A percentile compares a stretch with the other conserved stretches of the same genome.
Conservation (phyloP, 2,888 invertebrate genomes). For the Aphodius granarius region DNA sequence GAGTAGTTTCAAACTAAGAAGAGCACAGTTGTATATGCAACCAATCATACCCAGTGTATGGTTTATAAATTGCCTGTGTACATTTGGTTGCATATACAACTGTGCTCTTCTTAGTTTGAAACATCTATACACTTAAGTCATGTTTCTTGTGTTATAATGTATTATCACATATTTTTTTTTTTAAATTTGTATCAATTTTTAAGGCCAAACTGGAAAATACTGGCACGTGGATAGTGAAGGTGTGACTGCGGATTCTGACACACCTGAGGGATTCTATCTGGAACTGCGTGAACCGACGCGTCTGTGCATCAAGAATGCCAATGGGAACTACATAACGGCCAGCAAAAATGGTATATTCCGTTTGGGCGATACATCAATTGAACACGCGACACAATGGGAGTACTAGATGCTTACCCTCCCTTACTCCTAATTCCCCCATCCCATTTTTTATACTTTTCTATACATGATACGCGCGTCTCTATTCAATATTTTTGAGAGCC, state of each 20-base stretch:
- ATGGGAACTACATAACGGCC: conserved; percentile 80
- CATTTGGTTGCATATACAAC: too few species aligned
- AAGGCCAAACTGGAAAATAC: conserved; percentile 91
- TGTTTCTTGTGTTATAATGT: neutral
- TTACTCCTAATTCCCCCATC: too few species aligned
- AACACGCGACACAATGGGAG: conserved; percentile 90
- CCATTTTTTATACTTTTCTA: neutral
- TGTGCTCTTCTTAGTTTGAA: too few species aligned
- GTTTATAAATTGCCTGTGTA: too few species aligned
- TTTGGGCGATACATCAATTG: conserved; percentile 75
- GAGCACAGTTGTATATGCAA: too few species aligned
- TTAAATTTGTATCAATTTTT: conserved; percentile 31
- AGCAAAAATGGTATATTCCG: conserved; percentile 91
- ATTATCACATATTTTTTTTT: too few species aligned
- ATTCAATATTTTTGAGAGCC: neutral
- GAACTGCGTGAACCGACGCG: conserved; percentile 92
- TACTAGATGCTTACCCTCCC: too few species aligned
- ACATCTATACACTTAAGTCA: too few species aligned
- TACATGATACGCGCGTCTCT: neutral
- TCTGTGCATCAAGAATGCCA: conserved; percentile 82
- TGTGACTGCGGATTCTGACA: conserved; percentile 82
- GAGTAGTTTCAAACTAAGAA: too few species aligned
- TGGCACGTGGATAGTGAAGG: conserved; percentile 91
- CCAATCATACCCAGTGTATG: too few species aligned
- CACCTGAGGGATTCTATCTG: conserved; percentile 84